These are phyloP conservation scores for Gonocerus acuteangulatus DNA, from an alignment of 2,888 invertebrate species.

Conservation along the genomic window DNA sequence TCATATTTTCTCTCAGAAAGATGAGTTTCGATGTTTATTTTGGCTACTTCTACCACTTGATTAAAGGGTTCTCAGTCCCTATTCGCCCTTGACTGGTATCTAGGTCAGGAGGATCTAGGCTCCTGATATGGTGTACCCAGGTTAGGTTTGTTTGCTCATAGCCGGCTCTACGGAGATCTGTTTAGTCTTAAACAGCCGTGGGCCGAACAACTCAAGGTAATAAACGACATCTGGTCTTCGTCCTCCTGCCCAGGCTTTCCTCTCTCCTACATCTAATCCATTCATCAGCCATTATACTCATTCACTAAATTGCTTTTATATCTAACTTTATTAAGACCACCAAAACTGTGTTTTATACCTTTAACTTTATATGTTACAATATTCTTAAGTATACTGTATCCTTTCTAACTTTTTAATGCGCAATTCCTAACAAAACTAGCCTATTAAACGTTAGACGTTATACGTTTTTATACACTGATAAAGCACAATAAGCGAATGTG, in stretches of 20 bases:
- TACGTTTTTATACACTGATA: too few species aligned
- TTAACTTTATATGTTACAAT: neutral
- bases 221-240: conserved; percentile 20
- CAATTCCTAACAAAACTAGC: too few species aligned
- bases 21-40: too few species aligned
- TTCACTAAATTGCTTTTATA: conserved; percentile 19
- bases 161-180: neutral
- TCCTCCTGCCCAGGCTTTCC: neutral
- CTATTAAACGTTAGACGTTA: too few species aligned
- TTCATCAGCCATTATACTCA: conserved; percentile 13
- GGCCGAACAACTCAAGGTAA: neutral
- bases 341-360: neutral
- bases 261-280: neutral
- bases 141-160: neutral
- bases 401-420: too few species aligned
- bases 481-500: too few species aligned
- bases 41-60: too few species aligned
- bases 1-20: too few species aligned
- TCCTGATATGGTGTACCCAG: too few species aligned
- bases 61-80: too few species aligned
- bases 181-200: conserved; percentile 18
- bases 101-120: too few species aligned
- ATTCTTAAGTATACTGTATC: neutral
- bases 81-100: too few species aligned
- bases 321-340: neutral